phyloP scores from a whole-genome alignment of 2,888 invertebrate species.

The Agrochola litura region DNA sequence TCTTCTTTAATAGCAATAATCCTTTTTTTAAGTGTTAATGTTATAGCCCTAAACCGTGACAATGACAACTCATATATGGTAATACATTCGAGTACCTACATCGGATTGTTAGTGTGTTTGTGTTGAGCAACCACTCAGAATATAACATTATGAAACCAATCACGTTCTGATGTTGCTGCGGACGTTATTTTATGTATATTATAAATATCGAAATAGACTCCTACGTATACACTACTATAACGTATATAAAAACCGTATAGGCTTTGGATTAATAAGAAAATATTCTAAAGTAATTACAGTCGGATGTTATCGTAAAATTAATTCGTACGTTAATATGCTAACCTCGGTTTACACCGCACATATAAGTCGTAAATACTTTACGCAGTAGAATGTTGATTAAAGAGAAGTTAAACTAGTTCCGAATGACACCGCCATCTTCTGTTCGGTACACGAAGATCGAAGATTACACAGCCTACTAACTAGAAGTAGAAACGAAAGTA shows the following conservation, averaged over 20 bases:
- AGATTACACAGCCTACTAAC: conserved; percentile 49
- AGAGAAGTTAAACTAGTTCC: conserved; percentile 60
- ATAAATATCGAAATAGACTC: conserved; percentile 46
- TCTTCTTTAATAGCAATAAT: conserved; percentile 50
- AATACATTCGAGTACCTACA: conserved; percentile 54
- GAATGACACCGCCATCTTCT: conserved; percentile 56
- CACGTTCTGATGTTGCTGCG: conserved; percentile 55
- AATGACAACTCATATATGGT: conserved; percentile 55
- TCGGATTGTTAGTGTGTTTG: conserved; percentile 51
- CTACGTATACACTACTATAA: conserved; percentile 4
- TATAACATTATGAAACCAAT: conserved; percentile 63
- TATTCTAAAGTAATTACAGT: conserved; percentile 60
- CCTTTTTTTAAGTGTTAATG: conserved; percentile 43
- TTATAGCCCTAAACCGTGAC: conserved; percentile 49
- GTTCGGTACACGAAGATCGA: conserved; percentile 37
- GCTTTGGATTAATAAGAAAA: conserved; percentile 50
- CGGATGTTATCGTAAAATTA: conserved; percentile 66
- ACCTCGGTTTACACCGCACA: conserved; percentile 65
- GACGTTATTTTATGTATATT: conserved; percentile 48
- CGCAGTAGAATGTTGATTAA: conserved; percentile 70
- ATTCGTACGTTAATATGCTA: conserved; percentile 69
- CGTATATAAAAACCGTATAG: conserved; percentile 31
- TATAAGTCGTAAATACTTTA: conserved; percentile 69
- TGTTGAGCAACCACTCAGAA: conserved; percentile 56
- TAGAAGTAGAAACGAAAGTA: conserved; percentile 63